Percentiles rank a stretch among this genome's conserved stretches.
phyloP scores from a whole-genome alignment of 2,113 vertebrate genomes.

The Rhizomys pruinosus region DNA sequence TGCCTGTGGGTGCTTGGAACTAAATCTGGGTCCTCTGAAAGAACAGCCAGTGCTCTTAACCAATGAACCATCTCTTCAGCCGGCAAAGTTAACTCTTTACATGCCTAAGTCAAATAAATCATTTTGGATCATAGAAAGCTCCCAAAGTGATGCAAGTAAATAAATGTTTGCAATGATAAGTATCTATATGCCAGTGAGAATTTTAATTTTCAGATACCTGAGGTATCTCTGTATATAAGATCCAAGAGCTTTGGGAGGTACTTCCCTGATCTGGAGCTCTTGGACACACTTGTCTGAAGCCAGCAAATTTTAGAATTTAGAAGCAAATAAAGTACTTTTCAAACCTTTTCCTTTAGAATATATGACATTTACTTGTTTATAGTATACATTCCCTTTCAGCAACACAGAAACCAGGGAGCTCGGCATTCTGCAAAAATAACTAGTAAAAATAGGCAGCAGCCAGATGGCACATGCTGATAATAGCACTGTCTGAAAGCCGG shows the following conservation, averaged over 20 bases:
- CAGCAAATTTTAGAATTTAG: conserved; percentile 10
- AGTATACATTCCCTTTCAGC: conserved; percentile 42
- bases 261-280: neutral
- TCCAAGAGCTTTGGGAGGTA: neutral
- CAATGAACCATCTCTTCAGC: too few relatives aligned
- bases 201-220: neutral
- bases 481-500: conserved; percentile 41
- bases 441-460: conserved; percentile 56
- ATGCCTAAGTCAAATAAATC: conserved; percentile 44
- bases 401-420: conserved; percentile 60
- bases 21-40: too few relatives aligned
- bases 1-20: too few relatives aligned
- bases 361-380: conserved; percentile 66
- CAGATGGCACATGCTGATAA: conserved; percentile 70
- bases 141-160: conserved; percentile 8
- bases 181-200: neutral
- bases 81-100: too few relatives aligned
- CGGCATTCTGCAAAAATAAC: conserved; percentile 64
- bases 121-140: neutral
- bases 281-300: neutral
- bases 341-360: conserved; percentile 45
- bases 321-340: conserved; percentile 24
- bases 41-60: too few relatives aligned
- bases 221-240: neutral
- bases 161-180: neutral